Percentiles rank a stretch among this genome's conserved stretches.
phyloP scores from a whole-genome alignment of 1,140 invertebrate species.

The Anastrepha obliqua region DNA sequence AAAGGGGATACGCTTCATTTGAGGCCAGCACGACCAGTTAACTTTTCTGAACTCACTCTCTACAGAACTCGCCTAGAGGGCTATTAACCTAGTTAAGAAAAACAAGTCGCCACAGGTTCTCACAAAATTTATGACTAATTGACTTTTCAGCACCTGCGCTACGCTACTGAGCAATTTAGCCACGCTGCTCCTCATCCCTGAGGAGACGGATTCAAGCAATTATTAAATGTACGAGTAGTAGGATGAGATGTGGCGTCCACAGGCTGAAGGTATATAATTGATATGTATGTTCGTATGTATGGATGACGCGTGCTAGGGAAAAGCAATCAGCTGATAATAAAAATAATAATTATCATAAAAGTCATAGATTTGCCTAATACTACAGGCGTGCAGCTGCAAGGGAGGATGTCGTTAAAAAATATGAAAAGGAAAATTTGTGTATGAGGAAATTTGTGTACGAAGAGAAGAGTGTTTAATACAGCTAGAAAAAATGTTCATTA shows the following conservation, averaged over 20 bases:
- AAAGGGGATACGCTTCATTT: too few species aligned
- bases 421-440: neutral
- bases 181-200: neutral
- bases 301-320: neutral
- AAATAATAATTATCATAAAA: neutral
- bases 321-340: neutral
- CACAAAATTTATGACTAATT: slow-evolving; percentile 8
- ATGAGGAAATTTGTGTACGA: neutral
- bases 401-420: neutral
- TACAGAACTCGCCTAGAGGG: too few species aligned
- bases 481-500: neutral
- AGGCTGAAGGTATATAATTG: neutral
- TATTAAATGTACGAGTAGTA: neutral
- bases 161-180: neutral
- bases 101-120: too few species aligned
- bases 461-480: too few species aligned
- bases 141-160: neutral
- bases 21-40: too few species aligned
- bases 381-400: neutral
- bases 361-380: neutral
- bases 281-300: neutral
- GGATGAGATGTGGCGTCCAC: neutral
- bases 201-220: neutral
- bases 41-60: too few species aligned
- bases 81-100: too few species aligned